Base-by-base conservation (phyloP, 2,888 invertebrate genomes). In the Drosophila infuscata region DNA sequence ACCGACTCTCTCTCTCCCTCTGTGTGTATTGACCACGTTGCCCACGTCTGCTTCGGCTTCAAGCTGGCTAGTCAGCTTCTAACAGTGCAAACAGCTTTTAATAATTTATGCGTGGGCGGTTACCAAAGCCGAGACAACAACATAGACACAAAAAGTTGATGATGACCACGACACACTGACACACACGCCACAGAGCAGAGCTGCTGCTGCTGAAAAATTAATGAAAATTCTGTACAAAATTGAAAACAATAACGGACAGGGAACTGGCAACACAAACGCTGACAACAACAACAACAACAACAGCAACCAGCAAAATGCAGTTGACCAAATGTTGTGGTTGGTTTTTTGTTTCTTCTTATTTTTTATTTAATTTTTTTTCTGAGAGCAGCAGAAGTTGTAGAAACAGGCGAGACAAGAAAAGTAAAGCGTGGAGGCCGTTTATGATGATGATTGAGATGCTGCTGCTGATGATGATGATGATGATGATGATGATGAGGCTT, bases 321-420 rank as follows among this genome's bases (percentile, higher is more conserved):
- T 83, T 88, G 85, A 85, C 85, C 89, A 88, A 88, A 85, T 87
- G 87, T 87, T 88, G 87, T 72, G 88, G 87, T 86, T 86, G 70
- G 63, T 46, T 83, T 81, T 79, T 35, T 25, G 25, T 46, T 43
- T 41, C 43, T 43, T 25, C 15, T 4, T 15, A 9, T 41, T 35
- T 17, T 20, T 17, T 54, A 36, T 8, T 36, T 53, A 25, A 2
- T 36, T 53, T 35, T 25, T 30, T 57, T 56, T 54, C n/a, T 25
- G 30, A 43, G 53, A 20, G 25, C 46, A 58, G 38, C 56, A 38
- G 36, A 20, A 68, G 46, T 35, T 49, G 71, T 64, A 74, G 64
- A 77, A 70, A 71, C 66, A 79, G 85, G 70, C 82, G 52, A 49
- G 60, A 52, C 51, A 36, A 69, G 56, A 71, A 46, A 46, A 72